Evolutionary conservation across 2,888 invertebrate genomes (phyloP).

Genomic region (Melieria crassipennis): DNA sequence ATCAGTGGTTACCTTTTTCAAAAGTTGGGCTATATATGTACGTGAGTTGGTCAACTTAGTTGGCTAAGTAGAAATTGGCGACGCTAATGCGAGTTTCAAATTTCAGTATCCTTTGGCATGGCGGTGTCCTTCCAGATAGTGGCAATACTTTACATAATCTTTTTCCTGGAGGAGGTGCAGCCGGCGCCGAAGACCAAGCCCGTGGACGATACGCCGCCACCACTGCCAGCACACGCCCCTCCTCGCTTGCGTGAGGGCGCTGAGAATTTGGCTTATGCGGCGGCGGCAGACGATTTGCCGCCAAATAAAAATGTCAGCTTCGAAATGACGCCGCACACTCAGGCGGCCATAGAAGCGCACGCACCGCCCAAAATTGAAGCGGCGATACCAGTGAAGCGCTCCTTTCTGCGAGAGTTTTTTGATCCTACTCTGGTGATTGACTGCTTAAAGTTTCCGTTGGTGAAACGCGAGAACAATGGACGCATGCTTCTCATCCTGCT

Average conservation of each 20-base stretch:
- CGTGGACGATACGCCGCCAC: constrained; percentile 22
- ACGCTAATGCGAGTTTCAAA: background rate
- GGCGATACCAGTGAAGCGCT: constrained; percentile 39
- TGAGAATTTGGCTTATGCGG: constrained; percentile 57
- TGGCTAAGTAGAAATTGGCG: too few relatives aligned
- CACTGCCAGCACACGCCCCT: constrained; percentile 42
- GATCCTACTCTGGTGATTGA: constrained; percentile 62
- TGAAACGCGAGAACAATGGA: constrained; percentile 58
- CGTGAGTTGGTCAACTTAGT: constrained; percentile 35
- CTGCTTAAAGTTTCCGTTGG: constrained; percentile 58
- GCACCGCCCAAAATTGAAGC: background rate
- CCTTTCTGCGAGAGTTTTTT: constrained; percentile 58
- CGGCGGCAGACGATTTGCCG: constrained; percentile 50
- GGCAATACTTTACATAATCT: constrained; percentile 61
- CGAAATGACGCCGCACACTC: constrained; percentile 44
- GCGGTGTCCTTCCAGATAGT: constrained; percentile 59
- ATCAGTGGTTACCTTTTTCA: constrained; percentile 59
- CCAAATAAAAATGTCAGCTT: constrained; percentile 56
- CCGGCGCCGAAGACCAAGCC: constrained; percentile 32
- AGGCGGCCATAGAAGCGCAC: background rate
- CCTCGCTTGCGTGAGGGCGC: constrained; percentile 43
- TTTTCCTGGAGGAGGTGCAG: constrained; percentile 59
- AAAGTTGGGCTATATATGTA: constrained; percentile 61
- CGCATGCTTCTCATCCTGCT: constrained; percentile 56
- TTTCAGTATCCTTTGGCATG: constrained; percentile 59